Evolutionary conservation across 2,888 invertebrate species (phyloP).

Genomic region (Sesamia inferens): DNA sequence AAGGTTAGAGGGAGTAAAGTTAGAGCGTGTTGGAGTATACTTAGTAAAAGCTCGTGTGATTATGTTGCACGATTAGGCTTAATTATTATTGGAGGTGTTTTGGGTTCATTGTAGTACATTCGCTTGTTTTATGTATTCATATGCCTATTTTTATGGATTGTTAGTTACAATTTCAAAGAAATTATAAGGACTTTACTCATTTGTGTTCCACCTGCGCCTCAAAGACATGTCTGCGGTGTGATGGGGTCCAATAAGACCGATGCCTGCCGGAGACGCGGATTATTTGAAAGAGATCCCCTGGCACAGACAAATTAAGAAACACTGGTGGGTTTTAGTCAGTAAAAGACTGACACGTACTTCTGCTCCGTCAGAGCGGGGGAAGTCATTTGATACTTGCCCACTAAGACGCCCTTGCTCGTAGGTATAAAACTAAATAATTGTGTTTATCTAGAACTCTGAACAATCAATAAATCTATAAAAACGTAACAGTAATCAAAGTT

Average conservation of each 20-base stretch:
- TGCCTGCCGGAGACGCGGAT: too few relatives aligned
- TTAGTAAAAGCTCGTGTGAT: conserved; percentile 32
- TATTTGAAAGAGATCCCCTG: too few relatives aligned
- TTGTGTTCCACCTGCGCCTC: too few relatives aligned
- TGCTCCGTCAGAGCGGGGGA: too few relatives aligned
- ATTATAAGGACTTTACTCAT: not conserved
- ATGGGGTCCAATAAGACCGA: too few relatives aligned
- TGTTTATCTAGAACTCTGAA: not conserved
- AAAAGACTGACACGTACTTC: too few relatives aligned
- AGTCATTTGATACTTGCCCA: too few relatives aligned
- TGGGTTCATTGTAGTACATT: conserved; percentile 1
- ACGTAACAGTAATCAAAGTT: not conserved
- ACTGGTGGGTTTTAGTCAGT: too few relatives aligned
- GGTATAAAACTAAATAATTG: not conserved
- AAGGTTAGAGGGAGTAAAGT: conserved; percentile 12
- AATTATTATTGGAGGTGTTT: conserved; percentile 15
- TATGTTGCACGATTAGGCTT: conserved; percentile 26
- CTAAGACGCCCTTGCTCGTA: not conserved
- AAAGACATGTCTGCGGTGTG: too few relatives aligned
- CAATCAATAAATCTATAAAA: not conserved
- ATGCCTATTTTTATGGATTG: not conserved
- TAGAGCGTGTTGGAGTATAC: conserved; percentile 47
- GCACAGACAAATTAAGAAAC: too few relatives aligned
- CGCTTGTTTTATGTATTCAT: conserved; percentile 5
- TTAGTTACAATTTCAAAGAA: conserved; percentile 8